Evolutionary conservation across 2,797 vertebrate genomes (phyloP).

Genomic region (Coregonus ussuriensis): DNA sequence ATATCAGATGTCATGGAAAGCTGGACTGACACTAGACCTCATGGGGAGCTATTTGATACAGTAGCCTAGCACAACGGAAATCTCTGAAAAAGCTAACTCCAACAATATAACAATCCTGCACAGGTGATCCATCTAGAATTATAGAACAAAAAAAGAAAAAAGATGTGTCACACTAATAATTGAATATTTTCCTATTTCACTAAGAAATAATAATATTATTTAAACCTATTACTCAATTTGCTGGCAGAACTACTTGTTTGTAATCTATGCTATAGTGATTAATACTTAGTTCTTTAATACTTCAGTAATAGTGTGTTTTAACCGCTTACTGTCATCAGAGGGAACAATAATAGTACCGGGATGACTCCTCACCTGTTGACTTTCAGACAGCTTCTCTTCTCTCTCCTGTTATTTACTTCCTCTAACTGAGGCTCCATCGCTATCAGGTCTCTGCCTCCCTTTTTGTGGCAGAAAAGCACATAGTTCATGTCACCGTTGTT

Average conservation of each 20-base stretch:
- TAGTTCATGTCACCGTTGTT: constrained; percentile 91
- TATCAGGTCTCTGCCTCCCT: constrained; percentile 43
- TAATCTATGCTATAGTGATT: background rate
- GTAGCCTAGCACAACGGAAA: background rate
- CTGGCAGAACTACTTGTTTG: background rate
- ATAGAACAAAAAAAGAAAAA: background rate
- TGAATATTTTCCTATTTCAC: background rate
- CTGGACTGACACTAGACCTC: background rate
- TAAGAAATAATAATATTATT: background rate
- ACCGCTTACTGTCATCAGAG: background rate
- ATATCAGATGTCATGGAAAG: constrained; percentile 1
- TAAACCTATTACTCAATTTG: background rate
- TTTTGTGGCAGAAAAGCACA: constrained; percentile 86
- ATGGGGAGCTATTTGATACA: background rate
- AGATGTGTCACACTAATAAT: background rate
- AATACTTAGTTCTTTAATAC: background rate
- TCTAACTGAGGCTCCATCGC: constrained; percentile 57
- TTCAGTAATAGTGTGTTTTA: constrained; percentile 16
- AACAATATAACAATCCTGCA: background rate
- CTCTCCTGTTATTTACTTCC: constrained; percentile 62
- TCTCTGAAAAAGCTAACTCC: background rate
- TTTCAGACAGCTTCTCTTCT: constrained; percentile 93
- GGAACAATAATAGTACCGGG: constrained; percentile 36
- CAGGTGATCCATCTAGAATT: background rate
- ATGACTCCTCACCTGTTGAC: constrained; percentile 81